Conservation (phyloP, 2,888 invertebrate genomes). For the Yponomeuta malinellus region DNA sequence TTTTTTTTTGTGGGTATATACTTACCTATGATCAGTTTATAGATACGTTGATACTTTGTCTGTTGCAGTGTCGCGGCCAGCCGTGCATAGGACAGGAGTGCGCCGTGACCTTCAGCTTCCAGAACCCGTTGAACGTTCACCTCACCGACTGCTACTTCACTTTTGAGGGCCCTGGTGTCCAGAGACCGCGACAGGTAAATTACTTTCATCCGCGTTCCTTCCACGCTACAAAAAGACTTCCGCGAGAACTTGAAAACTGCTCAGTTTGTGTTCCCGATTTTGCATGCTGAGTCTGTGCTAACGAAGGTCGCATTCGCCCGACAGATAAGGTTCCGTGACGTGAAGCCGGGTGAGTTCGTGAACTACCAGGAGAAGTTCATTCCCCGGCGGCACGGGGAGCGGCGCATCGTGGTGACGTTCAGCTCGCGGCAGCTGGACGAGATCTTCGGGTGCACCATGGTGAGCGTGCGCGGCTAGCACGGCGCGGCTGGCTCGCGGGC, state of each 20-base stretch:
- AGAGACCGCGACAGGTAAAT: constrained; percentile 74
- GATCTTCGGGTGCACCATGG: constrained; percentile 75
- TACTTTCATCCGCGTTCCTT: no score
- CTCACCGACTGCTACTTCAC: constrained; percentile 81
- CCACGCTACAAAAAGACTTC: no score
- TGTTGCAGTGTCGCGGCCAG: constrained; percentile 56
- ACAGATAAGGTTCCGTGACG: constrained; percentile 74
- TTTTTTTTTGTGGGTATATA: no score
- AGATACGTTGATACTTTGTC: not conserved
- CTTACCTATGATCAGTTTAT: no score
- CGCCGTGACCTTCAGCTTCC: constrained; percentile 77
- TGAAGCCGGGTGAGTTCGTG: constrained; percentile 78
- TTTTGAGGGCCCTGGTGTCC: constrained; percentile 82
- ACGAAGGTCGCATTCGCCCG: no score
- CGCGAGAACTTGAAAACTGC: no score
- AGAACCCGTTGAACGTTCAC: constrained; percentile 79
- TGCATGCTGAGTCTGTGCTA: no score
- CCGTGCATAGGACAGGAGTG: constrained; percentile 73
- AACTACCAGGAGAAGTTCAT: constrained; percentile 77
- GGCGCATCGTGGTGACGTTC: constrained; percentile 80
- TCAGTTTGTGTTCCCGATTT: no score
- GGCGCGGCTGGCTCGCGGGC: constrained; percentile 57
- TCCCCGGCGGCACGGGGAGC: constrained; percentile 75
- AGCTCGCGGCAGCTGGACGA: constrained; percentile 80
- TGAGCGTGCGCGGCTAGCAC: constrained; percentile 72